Conservation (phyloP, 2,888 invertebrate genomes). For the Drosophila fungiperda region DNA sequence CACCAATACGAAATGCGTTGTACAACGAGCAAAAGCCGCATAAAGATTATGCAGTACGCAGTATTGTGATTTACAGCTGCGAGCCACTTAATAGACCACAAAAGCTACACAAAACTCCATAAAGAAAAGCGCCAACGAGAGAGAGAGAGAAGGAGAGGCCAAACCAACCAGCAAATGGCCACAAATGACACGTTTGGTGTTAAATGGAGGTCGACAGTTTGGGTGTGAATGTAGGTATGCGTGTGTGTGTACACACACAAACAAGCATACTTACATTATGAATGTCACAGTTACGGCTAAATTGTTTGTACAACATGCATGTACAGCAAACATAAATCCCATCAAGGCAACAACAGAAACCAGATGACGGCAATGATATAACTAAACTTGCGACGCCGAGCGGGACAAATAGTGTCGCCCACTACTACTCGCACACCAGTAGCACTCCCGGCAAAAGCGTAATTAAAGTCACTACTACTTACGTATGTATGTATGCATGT, state of each 20-base stretch:
- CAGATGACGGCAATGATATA: constrained; percentile 8
- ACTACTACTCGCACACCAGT: constrained; percentile 1
- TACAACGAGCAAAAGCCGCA: constrained; percentile 39
- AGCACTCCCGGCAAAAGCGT: constrained; percentile 48
- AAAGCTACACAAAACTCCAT: constrained; percentile 62
- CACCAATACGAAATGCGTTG: constrained; percentile 59
- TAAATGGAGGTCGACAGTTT: constrained; percentile 76
- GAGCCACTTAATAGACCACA: constrained; percentile 80
- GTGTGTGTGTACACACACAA: constrained; percentile 3
- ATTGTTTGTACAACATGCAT: constrained; percentile 82
- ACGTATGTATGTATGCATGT: constrained; percentile 9
- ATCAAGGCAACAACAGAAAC: constrained; percentile 37
- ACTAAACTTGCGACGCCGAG: constrained; percentile 48
- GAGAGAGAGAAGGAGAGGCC: constrained; percentile 22
- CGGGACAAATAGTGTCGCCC: constrained; percentile 38
- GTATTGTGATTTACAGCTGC: constrained; percentile 67
- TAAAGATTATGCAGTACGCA: constrained; percentile 68
- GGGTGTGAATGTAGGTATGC: constrained; percentile 9
- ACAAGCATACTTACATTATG: background rate
- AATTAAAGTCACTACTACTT: constrained; percentile 63
- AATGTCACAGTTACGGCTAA: constrained; percentile 79
- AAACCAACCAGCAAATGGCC: constrained; percentile 67
- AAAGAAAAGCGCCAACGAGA: constrained; percentile 44
- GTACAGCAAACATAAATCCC: constrained; percentile 77
- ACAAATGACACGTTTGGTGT: constrained; percentile 82